Base-by-base conservation (phyloP, 2,888 invertebrate species). In the Pammene fasciana region DNA sequence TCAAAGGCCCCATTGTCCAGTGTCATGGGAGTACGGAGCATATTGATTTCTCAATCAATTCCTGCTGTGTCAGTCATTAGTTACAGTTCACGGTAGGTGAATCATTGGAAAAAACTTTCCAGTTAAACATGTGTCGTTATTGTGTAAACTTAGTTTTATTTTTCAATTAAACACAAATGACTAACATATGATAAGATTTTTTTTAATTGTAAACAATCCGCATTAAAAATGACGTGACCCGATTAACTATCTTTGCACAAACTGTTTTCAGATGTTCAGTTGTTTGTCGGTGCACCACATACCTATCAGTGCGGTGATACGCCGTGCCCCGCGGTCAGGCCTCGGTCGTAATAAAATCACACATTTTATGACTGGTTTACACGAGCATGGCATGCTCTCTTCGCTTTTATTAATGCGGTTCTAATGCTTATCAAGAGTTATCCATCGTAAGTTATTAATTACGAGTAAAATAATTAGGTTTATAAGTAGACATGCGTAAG, bases 1-100 rank as follows among this genome's bases (percentile, higher is more conserved):
- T 84, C 79, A 86, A 85, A 80, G 82, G 74, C 65, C 54, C 73
- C 79, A 76, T 83, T 86, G 84, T 83, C 43, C 66, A 61, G 52
- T 45, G 70, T 72, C 82, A 79, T 85, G 85, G 79, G 85, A 82
- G 81, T 76, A 71, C 1, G 48, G 45, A 26, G 60, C 78, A 78
- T 77, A 73, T 75, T 73, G 75, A 68, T 52, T 68, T 50, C 62
- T 52, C 64, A 75, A 73, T 72, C 67, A 60, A 68, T 70, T 43
- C 73, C 67, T 75, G 74, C 71, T 75, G 76, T 57, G 41, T 41
- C 50, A 62, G n/a, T 46, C 48, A 62, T 62, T 64, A 48, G 34
- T 50, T 26, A 41, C 55, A 43, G 18, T 67, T 55, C 38, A 65
- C 26, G 14, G 18, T n/a, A 26, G 48, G 41, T 13, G 48, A 55